A percentile compares a stretch with the other conserved stretches of the same genome.
These are phyloP conservation scores for Chaenogobius annularis DNA, from an alignment of 2,113 vertebrate species.

Conservation along the genomic window DNA sequence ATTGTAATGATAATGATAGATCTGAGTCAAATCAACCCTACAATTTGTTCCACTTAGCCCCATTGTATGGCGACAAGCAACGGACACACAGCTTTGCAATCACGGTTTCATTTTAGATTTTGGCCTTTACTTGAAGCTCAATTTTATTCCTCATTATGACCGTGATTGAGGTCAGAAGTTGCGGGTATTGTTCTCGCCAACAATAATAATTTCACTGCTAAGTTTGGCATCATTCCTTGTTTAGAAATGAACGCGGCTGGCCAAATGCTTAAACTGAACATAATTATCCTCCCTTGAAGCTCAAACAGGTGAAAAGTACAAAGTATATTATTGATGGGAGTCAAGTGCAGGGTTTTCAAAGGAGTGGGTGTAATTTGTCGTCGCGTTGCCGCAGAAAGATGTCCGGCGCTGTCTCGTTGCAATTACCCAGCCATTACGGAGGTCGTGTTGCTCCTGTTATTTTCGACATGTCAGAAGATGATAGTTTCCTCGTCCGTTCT, in stretches of 20 bases:
- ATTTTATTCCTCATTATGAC: neutral
- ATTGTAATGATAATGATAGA: slow-evolving; percentile 7
- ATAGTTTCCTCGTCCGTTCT: slow-evolving; percentile 4
- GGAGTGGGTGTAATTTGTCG: slow-evolving; percentile 21
- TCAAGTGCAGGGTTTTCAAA: slow-evolving; percentile 12
- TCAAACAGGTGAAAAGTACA: neutral
- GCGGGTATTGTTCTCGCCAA: slow-evolving; percentile 3
- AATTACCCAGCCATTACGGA: slow-evolving; percentile 13
- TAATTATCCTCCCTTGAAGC: neutral
- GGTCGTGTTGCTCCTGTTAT: slow-evolving; percentile 22
- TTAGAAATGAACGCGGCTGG: neutral
- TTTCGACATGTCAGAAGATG: slow-evolving; percentile 14
- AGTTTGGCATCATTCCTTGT: slow-evolving; percentile 3
- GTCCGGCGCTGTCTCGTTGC: slow-evolving; percentile 13
- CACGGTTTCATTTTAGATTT: neutral
- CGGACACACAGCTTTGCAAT: neutral
- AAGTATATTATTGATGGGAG: neutral
- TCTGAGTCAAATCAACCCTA: neutral
- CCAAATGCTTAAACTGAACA: neutral
- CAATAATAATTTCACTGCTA: neutral
- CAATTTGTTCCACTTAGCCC: neutral
- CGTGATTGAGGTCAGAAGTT: slow-evolving; percentile 9
- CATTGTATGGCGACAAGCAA: neutral
- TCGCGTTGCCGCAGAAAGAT: slow-evolving; percentile 8
- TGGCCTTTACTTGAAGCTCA: neutral